These are phyloP conservation scores for Harpalus rubripes DNA, from an alignment of 2,888 invertebrate species.

Conservation along the genomic window DNA sequence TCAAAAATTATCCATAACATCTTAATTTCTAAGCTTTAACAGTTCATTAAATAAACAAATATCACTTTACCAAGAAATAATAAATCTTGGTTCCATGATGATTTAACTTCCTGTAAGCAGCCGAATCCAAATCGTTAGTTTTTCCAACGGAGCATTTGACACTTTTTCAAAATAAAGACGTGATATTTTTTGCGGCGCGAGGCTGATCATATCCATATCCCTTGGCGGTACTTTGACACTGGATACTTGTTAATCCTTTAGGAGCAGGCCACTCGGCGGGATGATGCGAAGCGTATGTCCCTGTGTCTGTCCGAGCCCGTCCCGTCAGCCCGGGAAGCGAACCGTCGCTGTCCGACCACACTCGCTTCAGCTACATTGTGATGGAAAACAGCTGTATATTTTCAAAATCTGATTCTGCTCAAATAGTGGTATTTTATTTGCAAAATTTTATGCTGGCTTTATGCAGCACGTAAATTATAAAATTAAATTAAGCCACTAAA, in stretches of 20 bases:
- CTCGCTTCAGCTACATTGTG: slow-evolving; percentile 40
- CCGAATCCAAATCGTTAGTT: slow-evolving; percentile 44
- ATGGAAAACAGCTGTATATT: slow-evolving; percentile 46
- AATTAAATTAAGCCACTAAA: no score
- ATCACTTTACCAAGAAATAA: slow-evolving; percentile 55
- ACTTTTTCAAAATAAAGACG: slow-evolving; percentile 53
- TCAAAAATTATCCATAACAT: slow-evolving; percentile 45
- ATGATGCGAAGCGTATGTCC: slow-evolving; percentile 59
- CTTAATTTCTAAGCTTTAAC: slow-evolving; percentile 43
- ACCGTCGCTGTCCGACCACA: slow-evolving; percentile 27
- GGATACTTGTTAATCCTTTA: slow-evolving; percentile 56
- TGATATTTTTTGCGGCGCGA: slow-evolving; percentile 46
- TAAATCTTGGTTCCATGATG: slow-evolving; percentile 43
- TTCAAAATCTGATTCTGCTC: not conserved
- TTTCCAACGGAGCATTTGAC: slow-evolving; percentile 55
- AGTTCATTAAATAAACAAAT: slow-evolving; percentile 49
- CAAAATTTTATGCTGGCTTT: no score
- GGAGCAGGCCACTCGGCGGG: slow-evolving; percentile 45
- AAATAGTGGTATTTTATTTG: not conserved
- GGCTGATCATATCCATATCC: slow-evolving; percentile 40
- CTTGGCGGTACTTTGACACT: slow-evolving; percentile 53
- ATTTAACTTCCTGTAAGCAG: slow-evolving; percentile 47
- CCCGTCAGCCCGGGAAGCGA: slow-evolving; percentile 10
- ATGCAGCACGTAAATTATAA: no score
- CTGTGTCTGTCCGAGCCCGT: slow-evolving; percentile 32